phyloP scores from a whole-genome alignment of 2,113 vertebrate genomes.

The Myanophis thanlyinensis region DNA sequence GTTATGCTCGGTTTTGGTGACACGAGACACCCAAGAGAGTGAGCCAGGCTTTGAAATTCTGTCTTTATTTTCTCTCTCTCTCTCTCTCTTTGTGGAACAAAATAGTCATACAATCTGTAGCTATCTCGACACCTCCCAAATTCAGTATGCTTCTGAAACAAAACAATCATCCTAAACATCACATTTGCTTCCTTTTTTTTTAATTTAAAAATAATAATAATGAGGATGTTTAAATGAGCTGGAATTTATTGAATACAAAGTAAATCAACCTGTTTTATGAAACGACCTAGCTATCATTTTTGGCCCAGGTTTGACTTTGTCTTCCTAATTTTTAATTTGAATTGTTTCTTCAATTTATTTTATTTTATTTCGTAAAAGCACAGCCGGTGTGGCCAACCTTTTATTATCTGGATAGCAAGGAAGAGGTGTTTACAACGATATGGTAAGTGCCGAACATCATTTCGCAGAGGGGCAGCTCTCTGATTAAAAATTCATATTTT shows the following conservation, averaged over 20 bases:
- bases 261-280: background rate
- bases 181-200: no score
- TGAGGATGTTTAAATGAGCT: background rate
- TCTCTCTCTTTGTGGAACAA: background rate
- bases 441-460: background rate
- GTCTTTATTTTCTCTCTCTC: slow-evolving; percentile 11
- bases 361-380: background rate
- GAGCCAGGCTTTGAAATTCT: background rate
- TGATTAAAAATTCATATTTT: slow-evolving; percentile 33
- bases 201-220: no score
- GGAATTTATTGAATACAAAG: background rate
- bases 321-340: background rate
- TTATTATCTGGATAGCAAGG: background rate
- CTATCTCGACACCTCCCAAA: background rate
- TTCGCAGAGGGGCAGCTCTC: slow-evolving; percentile 13
- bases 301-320: background rate
- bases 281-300: background rate
- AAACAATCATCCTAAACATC: background rate
- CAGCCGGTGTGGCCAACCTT: background rate
- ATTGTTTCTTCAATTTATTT: background rate
- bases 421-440: background rate
- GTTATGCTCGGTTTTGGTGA: background rate
- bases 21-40: background rate
- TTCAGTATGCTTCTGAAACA: background rate
- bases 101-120: background rate